Evolutionary conservation across 2,113 vertebrate species (phyloP).

Genomic region (Elanus axillaris): DNA sequence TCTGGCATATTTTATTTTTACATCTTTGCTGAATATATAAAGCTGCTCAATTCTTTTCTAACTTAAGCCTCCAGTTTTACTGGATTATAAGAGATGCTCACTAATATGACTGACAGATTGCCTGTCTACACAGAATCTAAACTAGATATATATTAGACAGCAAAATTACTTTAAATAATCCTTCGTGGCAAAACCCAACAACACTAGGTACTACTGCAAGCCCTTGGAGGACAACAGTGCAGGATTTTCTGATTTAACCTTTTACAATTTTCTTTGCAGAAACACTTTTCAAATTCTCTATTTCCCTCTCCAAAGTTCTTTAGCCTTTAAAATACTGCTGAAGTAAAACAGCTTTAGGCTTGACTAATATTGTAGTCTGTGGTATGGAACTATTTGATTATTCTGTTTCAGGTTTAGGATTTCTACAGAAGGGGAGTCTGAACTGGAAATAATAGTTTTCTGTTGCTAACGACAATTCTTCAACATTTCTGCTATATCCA

Average conservation of each 20-base stretch:
- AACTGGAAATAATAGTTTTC: neutral
- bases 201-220: neutral
- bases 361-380: neutral
- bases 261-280: constrained; percentile 46
- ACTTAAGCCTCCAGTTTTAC: neutral
- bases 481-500: neutral
- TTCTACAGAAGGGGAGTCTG: neutral
- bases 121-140: constrained; percentile 10
- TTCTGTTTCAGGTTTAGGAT: neutral
- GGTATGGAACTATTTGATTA: neutral
- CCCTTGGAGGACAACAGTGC: constrained; percentile 8
- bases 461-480: neutral
- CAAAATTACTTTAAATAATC: constrained; percentile 60
- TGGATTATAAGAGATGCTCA: neutral
- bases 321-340: constrained; percentile 28
- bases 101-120: neutral
- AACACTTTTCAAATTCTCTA: neutral
- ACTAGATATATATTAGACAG: neutral
- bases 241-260: constrained; percentile 58
- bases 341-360: constrained; percentile 14
- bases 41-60: neutral
- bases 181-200: constrained; percentile 17
- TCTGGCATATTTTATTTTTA: neutral
- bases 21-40: neutral
- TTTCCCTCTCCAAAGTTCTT: constrained; percentile 23